Conservation (phyloP, 2,888 invertebrate genomes). For the Tipula vernalis region DNA sequence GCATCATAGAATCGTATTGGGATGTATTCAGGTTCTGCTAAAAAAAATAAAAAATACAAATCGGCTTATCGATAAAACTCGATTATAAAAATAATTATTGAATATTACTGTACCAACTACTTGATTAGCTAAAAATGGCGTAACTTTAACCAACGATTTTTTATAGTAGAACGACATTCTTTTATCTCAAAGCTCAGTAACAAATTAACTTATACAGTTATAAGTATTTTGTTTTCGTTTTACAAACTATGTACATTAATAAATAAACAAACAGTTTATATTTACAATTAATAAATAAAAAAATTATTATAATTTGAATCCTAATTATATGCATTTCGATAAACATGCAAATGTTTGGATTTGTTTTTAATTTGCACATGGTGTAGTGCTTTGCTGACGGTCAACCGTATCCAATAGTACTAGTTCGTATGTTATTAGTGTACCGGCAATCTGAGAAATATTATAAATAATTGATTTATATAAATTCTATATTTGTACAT, state of each 20-base stretch:
- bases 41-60: background rate
- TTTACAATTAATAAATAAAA: background rate
- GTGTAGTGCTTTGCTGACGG: background rate
- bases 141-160: background rate
- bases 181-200: background rate
- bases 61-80: background rate
- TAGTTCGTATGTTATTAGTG: slow-evolving; percentile 38
- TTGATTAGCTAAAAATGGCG: background rate
- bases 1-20: slow-evolving; percentile 14
- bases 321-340: background rate
- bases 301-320: background rate
- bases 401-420: slow-evolving; percentile 23
- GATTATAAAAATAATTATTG: background rate
- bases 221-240: background rate
- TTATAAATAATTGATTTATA: background rate
- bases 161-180: background rate
- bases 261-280: background rate
- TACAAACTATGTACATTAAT: background rate
- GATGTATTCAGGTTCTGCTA: background rate
- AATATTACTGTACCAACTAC: background rate
- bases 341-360: background rate
- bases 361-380: background rate
- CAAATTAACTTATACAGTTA: background rate
- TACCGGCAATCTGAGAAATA: slow-evolving; percentile 35
- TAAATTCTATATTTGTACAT: background rate